Conservation (phyloP, 2,797 vertebrate genomes). For the Siniperca scherzeri region DNA sequence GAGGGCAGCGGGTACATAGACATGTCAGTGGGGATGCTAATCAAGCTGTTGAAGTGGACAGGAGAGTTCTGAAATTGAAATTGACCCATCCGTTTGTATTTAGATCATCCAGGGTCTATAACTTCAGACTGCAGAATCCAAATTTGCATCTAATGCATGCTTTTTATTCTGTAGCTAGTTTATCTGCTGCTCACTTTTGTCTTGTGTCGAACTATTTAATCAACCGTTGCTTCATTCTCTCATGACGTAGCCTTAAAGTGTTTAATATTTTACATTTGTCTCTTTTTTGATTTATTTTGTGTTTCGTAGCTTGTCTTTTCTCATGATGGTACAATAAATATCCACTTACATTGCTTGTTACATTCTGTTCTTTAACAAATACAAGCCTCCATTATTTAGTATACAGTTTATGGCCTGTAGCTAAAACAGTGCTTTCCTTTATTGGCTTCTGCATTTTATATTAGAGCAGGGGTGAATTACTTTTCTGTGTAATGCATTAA, state of each 20-base stretch:
- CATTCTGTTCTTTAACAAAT: conserved; percentile 2
- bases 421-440: conserved; percentile 1
- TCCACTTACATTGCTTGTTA: not conserved
- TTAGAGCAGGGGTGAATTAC: not conserved
- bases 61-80: conserved; percentile 18
- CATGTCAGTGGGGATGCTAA: conserved; percentile 27
- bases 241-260: not conserved
- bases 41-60: conserved; percentile 29
- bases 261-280: not conserved
- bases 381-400: not conserved
- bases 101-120: conserved; percentile 15
- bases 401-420: not conserved
- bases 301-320: not conserved
- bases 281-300: not conserved
- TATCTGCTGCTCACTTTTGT: not conserved
- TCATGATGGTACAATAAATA: not conserved
- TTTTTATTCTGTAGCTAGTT: not conserved
- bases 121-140: not conserved
- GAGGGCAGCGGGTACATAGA: conserved; percentile 27
- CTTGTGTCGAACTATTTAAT: not conserved
- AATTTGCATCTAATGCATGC: not conserved
- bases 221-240: not conserved
- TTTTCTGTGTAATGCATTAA: not conserved
- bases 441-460: conserved; percentile 7
- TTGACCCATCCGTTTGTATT: conserved; percentile 10